phyloP scores from a whole-genome alignment of 2,113 vertebrate genomes.

The Saguinus midas region DNA sequence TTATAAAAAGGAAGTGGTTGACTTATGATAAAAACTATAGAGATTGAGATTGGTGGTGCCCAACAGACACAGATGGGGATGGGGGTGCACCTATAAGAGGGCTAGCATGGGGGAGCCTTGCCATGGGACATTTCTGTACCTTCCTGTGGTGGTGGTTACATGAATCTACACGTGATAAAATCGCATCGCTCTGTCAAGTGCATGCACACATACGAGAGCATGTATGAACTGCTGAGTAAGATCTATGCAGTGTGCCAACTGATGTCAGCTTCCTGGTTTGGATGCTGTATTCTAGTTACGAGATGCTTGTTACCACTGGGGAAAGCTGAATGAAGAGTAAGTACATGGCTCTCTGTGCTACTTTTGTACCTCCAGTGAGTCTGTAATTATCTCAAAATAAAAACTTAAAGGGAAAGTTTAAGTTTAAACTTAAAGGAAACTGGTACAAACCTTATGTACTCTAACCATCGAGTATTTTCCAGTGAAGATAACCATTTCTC shows the following conservation, averaged over 20 bases:
- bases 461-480: slow-evolving; percentile 94
- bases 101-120: neutral
- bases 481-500: slow-evolving; percentile 95
- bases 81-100: rapidly evolving
- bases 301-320: neutral
- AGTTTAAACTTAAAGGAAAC: neutral
- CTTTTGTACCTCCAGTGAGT: neutral
- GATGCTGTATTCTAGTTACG: neutral
- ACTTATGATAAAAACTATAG: neutral
- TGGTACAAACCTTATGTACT: slow-evolving; percentile 91
- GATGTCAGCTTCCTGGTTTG: neutral
- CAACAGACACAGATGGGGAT: neutral
- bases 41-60: neutral
- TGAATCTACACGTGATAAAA: rapidly evolving
- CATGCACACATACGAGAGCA: rapidly evolving
- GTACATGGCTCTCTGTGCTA: neutral
- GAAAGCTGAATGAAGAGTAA: neutral
- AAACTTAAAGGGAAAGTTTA: slow-evolving; percentile 10
- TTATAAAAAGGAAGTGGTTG: neutral
- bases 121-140: too few relatives aligned
- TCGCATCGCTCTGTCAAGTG: rapidly evolving
- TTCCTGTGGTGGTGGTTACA: neutral
- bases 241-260: too few relatives aligned
- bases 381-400: neutral
- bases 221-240: rapidly evolving